Conservation (phyloP, 2,888 invertebrate species). For the Drosophila infuscata region DNA sequence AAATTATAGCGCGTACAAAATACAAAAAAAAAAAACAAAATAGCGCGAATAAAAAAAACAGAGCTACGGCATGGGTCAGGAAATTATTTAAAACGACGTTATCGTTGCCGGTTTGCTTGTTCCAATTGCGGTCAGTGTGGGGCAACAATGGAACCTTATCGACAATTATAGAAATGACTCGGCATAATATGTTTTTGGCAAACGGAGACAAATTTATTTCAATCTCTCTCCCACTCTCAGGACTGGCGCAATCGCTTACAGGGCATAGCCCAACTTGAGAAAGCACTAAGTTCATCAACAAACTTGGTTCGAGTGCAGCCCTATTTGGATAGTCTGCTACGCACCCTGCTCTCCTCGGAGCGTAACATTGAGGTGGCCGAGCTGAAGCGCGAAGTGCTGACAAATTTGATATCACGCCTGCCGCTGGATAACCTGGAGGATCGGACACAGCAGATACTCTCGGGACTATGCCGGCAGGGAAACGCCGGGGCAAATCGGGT, state of each 20-base stretch:
- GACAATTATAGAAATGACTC: slow-evolving; percentile 49
- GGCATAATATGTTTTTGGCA: slow-evolving; percentile 40
- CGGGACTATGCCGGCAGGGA: slow-evolving; percentile 84
- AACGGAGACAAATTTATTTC: not conserved
- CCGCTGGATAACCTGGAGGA: slow-evolving; percentile 85
- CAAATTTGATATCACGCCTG: slow-evolving; percentile 84
- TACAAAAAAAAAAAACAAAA: slow-evolving; percentile 17
- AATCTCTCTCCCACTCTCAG: slow-evolving; percentile 52
- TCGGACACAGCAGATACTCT: slow-evolving; percentile 84
- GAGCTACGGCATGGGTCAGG: slow-evolving; percentile 28
- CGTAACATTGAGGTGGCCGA: slow-evolving; percentile 85
- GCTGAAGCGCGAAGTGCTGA: slow-evolving; percentile 83
- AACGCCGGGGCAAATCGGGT: slow-evolving; percentile 85
- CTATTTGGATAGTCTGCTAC: slow-evolving; percentile 88
- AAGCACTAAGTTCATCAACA: slow-evolving; percentile 86
- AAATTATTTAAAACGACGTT: slow-evolving; percentile 52
- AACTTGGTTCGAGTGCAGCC: slow-evolving; percentile 87
- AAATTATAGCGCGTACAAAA: slow-evolving; percentile 75
- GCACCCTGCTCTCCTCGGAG: slow-evolving; percentile 88
- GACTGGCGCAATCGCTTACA: slow-evolving; percentile 84
- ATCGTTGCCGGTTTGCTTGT: slow-evolving; percentile 27
- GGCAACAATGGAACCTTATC: slow-evolving; percentile 18
- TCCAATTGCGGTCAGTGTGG: slow-evolving; percentile 17
- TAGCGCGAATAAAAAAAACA: slow-evolving; percentile 35
- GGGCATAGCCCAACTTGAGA: slow-evolving; percentile 81